phyloP scores from a whole-genome alignment of 2,113 vertebrate species.

The Epinephelus cyanopodus region DNA sequence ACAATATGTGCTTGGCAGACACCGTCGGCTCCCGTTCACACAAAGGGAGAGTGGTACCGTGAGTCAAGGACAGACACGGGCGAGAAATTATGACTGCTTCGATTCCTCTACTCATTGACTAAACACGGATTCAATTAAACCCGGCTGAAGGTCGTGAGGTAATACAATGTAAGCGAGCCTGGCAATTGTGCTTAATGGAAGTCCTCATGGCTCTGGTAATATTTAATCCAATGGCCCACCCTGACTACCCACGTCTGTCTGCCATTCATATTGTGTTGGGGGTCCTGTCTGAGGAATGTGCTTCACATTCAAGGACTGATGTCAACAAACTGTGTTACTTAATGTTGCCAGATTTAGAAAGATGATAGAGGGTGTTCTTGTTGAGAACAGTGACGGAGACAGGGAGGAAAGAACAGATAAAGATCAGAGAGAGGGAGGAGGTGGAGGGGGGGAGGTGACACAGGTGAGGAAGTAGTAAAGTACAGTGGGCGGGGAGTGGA shows the following conservation, averaged over 20 bases:
- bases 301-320: conserved; percentile 14
- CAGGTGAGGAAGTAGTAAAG: conserved; percentile 67
- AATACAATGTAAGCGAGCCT: conserved; percentile 62
- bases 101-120: conserved; percentile 68
- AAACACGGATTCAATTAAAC: conserved; percentile 74
- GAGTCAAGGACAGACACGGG: conserved; percentile 57
- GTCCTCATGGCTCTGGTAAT: conserved; percentile 65
- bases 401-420: conserved; percentile 49
- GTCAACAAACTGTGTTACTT: conserved; percentile 8
- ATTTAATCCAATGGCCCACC: conserved; percentile 60
- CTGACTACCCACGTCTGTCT: conserved; percentile 17
- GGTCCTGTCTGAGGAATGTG: conserved; percentile 11
- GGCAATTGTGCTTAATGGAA: conserved; percentile 58
- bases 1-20: conserved; percentile 45
- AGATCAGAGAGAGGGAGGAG: conserved; percentile 38
- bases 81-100: conserved; percentile 60
- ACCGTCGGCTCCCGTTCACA: background rate
- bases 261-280: conserved; percentile 30
- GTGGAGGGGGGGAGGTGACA: conserved; percentile 11
- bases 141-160: conserved; percentile 71
- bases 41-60: conserved; percentile 30
- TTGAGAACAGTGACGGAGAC: conserved; percentile 27
- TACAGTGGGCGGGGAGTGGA: conserved; percentile 60
- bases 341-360: conserved; percentile 35
- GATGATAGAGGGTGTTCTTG: conserved; percentile 26